A percentile compares a stretch with the other conserved stretches of the same genome.
phyloP scores from a whole-genome alignment of 2,797 vertebrate species.

The Acropternis orthonyx region DNA sequence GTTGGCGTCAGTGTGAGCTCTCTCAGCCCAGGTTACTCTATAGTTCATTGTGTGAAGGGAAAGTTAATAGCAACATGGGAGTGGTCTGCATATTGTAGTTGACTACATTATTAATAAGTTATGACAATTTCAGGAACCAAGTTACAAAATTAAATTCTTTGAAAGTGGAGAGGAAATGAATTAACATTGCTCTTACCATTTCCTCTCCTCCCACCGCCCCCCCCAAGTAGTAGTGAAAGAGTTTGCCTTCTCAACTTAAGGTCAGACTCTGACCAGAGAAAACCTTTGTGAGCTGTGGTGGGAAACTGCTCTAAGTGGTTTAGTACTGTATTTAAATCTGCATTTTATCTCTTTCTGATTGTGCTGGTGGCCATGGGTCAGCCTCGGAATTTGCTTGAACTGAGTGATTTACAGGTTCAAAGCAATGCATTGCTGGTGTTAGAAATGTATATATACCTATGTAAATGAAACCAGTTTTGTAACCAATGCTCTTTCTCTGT shows the following conservation, averaged over 20 bases:
- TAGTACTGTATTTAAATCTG: not conserved
- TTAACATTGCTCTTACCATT: too few species aligned
- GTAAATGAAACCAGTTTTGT: not conserved
- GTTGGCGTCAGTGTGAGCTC: rapidly evolving
- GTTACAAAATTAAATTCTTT: not conserved
- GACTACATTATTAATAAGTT: not conserved
- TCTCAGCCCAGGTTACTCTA: not conserved
- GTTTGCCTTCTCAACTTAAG: not conserved
- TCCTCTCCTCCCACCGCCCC: too few species aligned
- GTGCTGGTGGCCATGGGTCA: not conserved
- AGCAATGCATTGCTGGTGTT: not conserved
- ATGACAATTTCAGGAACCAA: not conserved
- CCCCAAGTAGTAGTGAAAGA: not conserved
- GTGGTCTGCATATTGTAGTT: not conserved
- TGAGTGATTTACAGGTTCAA: not conserved
- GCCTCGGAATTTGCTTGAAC: not conserved
- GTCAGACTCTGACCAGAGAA: not conserved
- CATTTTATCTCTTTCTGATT: conserved; percentile 52
- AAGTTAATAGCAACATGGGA: not conserved
- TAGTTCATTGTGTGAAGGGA: not conserved
- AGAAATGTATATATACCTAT: not conserved
- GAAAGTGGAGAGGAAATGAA: not conserved
- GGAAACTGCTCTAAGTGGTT: not conserved
- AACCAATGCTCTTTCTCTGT: not conserved
- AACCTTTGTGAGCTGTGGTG: not conserved